Percentiles rank a stretch among this genome's conserved stretches.
These are phyloP conservation scores for Butorides virescens DNA, from an alignment of 2,113 vertebrate genomes.

Conservation along the genomic window DNA sequence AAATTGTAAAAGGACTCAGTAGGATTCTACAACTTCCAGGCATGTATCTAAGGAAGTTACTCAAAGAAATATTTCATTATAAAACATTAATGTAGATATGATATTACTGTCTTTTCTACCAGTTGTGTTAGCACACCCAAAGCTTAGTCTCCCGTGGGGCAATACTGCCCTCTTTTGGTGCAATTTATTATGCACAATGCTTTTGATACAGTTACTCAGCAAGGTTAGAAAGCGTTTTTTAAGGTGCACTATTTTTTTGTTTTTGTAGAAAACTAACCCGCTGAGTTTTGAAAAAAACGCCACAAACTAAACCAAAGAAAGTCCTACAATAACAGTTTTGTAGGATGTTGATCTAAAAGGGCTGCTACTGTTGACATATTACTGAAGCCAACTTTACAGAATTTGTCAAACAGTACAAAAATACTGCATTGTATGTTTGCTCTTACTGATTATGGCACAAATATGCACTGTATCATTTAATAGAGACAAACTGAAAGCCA, in stretches of 20 bases:
- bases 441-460: background rate
- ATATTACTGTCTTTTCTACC: background rate
- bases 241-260: background rate
- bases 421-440: accelerated
- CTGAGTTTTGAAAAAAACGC: background rate
- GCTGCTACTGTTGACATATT: background rate
- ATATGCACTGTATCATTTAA: background rate
- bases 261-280: accelerated
- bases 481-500: background rate
- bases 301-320: background rate
- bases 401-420: background rate
- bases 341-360: background rate
- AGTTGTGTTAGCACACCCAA: background rate
- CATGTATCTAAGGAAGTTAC: background rate
- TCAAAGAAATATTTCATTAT: background rate
- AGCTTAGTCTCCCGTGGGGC: background rate
- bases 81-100: background rate
- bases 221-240: background rate
- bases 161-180: slow-evolving; percentile 53
- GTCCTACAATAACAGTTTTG: background rate
- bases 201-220: background rate
- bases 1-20: background rate
- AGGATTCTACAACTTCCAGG: background rate
- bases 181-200: background rate
- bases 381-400: accelerated